Evolutionary conservation across 1,140 invertebrate genomes (phyloP).

Genomic region (Anastrepha ludens): DNA sequence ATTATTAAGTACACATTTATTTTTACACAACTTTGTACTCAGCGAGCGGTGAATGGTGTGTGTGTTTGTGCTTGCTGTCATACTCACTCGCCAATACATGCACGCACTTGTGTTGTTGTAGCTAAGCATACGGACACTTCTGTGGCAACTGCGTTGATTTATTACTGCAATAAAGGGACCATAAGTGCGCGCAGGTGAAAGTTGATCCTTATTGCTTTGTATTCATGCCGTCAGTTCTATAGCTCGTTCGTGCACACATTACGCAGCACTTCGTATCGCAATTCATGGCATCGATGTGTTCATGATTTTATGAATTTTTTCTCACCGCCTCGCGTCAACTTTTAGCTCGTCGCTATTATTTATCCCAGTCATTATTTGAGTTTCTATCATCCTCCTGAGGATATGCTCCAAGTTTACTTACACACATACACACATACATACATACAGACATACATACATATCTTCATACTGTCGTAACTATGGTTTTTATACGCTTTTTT

Average conservation of each 20-base stretch:
- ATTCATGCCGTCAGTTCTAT: neutral
- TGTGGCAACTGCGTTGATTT: conserved; percentile 1
- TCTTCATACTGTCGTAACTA: neutral
- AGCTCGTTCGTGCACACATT: neutral
- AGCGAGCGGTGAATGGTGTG: too few species aligned
- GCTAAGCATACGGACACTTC: neutral
- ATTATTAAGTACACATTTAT: too few species aligned
- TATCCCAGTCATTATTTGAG: conserved; percentile 22
- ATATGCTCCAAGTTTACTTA: neutral
- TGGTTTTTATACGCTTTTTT: neutral
- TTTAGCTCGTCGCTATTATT: conserved; percentile 14
- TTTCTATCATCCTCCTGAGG: conserved; percentile 38
- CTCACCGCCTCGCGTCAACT: neutral
- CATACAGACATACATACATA: neutral
- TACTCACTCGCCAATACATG: neutral
- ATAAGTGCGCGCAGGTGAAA: conserved; percentile 11
- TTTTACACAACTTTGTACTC: too few species aligned
- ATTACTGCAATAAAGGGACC: conserved; percentile 28
- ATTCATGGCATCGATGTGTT: conserved; percentile 15
- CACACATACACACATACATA: neutral
- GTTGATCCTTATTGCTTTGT: conserved; percentile 34
- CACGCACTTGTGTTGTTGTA: neutral
- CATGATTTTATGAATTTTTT: conserved; percentile 26
- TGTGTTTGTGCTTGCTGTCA: neutral
- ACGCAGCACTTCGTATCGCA: neutral